Evolutionary conservation across 2,888 invertebrate species (phyloP), one percentile per base, ranked within the genome.

Genomic region (Dorcus parallelipipedus): DNA sequence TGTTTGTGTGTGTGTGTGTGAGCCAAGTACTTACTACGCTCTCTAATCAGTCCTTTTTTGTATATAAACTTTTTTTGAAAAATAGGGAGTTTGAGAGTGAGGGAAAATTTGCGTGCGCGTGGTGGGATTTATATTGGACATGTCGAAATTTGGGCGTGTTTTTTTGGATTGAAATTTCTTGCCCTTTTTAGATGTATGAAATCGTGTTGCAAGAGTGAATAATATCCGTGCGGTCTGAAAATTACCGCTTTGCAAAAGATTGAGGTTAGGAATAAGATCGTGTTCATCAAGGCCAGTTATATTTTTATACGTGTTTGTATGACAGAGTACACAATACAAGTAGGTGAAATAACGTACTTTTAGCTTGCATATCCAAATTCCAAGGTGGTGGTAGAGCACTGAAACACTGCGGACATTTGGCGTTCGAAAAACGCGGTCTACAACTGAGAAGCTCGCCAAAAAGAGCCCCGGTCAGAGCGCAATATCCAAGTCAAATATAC

Each of bases 401-500:
- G 64, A 65, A 64, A 64, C 64, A 63, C 68, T 67, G 63, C 14
- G 63, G 68, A 70, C 71, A 72, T 70, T 71, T 64, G 68, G 65
- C 67, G 66, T 69, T 67, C 64, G 64, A 72, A 72, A 70, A 69
- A 64, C 68, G 71, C 71, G 68, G 65, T 65, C 65, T 64, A 59
- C 62, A 61, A 63, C 61, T 54, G 61, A 62, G 64, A 49, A 62
- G 69, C 71, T 69, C 64, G 72, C 71, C 71, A 71, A 72, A 70
- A 68, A 63, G 64, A 64, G 67, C 73, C 73, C 20, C 72, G 71
- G 73, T 68, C 71, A 71, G 64, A 72, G 70, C 70, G 62, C 65
- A 63, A 67, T 64, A 64, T 67, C 68, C 66, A 69, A 70, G 71
- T 72, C 71, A 73, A 71, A 70, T 72, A 71, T 70, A 71, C 63